phyloP scores from a whole-genome alignment of 2,888 invertebrate genomes.

The Crepidodera aurea region DNA sequence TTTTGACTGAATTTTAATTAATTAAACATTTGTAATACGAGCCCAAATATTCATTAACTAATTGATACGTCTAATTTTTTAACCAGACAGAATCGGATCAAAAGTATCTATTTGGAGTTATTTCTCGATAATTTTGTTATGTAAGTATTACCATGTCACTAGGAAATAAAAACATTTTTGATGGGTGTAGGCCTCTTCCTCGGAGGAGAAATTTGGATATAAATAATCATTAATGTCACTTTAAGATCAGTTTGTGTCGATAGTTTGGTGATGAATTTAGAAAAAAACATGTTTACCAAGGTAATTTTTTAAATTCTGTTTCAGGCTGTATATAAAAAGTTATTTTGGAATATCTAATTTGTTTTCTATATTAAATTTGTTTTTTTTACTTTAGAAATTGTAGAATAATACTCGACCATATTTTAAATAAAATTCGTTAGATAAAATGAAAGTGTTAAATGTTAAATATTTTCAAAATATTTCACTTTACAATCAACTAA shows the following conservation, averaged over 20 bases:
- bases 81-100: constrained; percentile 17
- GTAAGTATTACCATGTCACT: constrained; percentile 8
- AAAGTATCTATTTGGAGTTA: neutral
- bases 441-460: too few relatives aligned
- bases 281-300: constrained; percentile 27
- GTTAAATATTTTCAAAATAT: too few relatives aligned
- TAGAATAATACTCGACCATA: too few relatives aligned
- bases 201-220: constrained; percentile 12
- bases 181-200: constrained; percentile 18
- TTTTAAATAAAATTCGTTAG: too few relatives aligned
- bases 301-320: constrained; percentile 8
- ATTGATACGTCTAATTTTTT: constrained; percentile 11
- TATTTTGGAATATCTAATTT: too few relatives aligned
- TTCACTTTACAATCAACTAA: too few relatives aligned
- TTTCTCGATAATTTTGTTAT: constrained; percentile 14
- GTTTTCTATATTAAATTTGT: too few relatives aligned
- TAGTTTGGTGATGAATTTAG: constrained; percentile 11
- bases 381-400: too few relatives aligned
- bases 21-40: neutral
- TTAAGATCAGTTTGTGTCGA: constrained; percentile 17
- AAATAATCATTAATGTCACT: constrained; percentile 17
- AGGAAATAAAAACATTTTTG: constrained; percentile 12
- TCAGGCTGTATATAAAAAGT: too few relatives aligned
- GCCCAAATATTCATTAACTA: neutral
- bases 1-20: neutral